Percentiles rank a stretch among this genome's conserved stretches.
These are phyloP conservation scores for Gila orcuttii DNA, from an alignment of 2,113 vertebrate genomes.

Conservation along the genomic window DNA sequence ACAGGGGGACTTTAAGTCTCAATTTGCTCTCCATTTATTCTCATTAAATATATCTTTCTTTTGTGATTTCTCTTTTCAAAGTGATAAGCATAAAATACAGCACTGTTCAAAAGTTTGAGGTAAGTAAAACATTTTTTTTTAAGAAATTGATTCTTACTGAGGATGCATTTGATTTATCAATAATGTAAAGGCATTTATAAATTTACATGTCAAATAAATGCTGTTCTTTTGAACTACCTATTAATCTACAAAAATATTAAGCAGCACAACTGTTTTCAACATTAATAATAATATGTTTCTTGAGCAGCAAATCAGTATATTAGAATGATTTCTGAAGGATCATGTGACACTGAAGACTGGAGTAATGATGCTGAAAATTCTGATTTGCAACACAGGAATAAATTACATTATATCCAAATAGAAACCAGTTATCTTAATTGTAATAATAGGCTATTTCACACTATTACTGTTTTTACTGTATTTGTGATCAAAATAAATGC, in stretches of 20 bases:
- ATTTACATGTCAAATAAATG: no score
- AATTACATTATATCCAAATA: background rate
- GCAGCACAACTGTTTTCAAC: background rate
- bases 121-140: background rate
- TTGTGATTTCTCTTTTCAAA: background rate
- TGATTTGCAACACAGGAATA: background rate
- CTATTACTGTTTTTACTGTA: background rate
- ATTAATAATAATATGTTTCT: background rate
- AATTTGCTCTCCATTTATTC: background rate
- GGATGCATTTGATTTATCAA: no score
- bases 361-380: background rate
- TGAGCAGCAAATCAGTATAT: background rate
- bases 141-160: background rate
- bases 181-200: no score
- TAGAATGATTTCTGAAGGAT: background rate
- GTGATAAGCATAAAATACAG: background rate
- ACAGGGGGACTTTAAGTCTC: background rate
- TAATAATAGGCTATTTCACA: background rate
- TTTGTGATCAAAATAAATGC: background rate
- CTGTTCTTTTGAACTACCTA: background rate
- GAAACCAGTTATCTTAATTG: background rate
- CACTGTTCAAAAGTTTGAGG: background rate
- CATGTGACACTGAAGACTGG: background rate
- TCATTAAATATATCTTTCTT: background rate
- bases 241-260: background rate